A percentile compares a stretch with the other conserved stretches of the same genome.
Evolutionary conservation across 2,888 invertebrate species (phyloP).

Genomic region (Tricholauxania praeusta): DNA sequence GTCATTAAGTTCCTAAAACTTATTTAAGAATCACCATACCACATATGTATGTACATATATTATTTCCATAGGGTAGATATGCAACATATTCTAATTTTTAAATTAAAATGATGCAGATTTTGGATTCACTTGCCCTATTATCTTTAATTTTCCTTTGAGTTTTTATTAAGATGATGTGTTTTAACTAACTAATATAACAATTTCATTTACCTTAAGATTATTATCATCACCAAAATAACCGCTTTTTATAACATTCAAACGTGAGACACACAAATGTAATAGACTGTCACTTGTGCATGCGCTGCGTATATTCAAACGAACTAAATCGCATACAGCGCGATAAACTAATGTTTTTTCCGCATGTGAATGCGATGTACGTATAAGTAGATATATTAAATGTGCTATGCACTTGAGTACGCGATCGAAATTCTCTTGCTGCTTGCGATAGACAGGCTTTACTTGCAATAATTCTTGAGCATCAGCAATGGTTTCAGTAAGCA

Average conservation of each 20-base stretch:
- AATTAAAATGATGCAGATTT: too few species aligned
- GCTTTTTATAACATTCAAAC: slow-evolving; percentile 81
- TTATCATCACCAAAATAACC: slow-evolving; percentile 81
- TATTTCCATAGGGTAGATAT: too few species aligned
- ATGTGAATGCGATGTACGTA: slow-evolving; percentile 71
- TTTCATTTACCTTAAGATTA: slow-evolving; percentile 66
- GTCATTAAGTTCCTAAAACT: too few species aligned
- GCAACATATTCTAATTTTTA: too few species aligned
- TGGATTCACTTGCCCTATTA: too few species aligned
- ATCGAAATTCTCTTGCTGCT: slow-evolving; percentile 86
- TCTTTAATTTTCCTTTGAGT: too few species aligned
- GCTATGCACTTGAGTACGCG: slow-evolving; percentile 83
- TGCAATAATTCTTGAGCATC: slow-evolving; percentile 71
- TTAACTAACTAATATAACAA: neutral
- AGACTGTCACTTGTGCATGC: slow-evolving; percentile 82
- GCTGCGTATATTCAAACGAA: slow-evolving; percentile 75
- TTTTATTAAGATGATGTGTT: too few species aligned
- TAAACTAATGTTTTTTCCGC: slow-evolving; percentile 69
- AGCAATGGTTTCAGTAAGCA: slow-evolving; percentile 75
- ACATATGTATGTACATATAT: too few species aligned
- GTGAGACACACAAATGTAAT: slow-evolving; percentile 85
- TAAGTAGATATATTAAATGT: slow-evolving; percentile 79
- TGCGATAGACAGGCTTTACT: slow-evolving; percentile 78
- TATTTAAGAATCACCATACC: too few species aligned
- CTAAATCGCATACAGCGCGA: slow-evolving; percentile 68